Percentiles rank a stretch among this genome's conserved stretches.
phyloP scores from a whole-genome alignment of 1,140 invertebrate species.

The Sminthurides bifidus region DNA sequence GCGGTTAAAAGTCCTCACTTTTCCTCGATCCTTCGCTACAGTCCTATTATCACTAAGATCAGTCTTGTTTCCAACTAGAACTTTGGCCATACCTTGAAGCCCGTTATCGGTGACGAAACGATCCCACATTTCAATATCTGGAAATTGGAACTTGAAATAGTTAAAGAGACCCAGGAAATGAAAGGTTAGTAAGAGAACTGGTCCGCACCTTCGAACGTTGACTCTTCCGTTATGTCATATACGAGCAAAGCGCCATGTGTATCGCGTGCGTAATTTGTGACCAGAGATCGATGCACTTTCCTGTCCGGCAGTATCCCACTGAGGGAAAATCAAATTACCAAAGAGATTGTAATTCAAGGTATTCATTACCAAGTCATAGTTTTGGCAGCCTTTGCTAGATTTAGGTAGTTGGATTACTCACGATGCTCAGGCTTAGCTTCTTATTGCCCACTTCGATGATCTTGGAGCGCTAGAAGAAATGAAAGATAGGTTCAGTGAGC shows the following conservation, averaged over 20 bases:
- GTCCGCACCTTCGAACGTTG: conserved; percentile 7
- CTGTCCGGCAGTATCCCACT: conserved; percentile 46
- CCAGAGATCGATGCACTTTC: conserved; percentile 85
- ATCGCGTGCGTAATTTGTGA: conserved; percentile 87
- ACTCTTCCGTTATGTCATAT: conserved; percentile 84
- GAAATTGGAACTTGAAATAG: conserved; percentile 58
- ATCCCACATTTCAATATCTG: conserved; percentile 78
- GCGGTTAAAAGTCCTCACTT: conserved; percentile 33
- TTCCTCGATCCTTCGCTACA: conserved; percentile 32
- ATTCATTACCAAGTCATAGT: not conserved
- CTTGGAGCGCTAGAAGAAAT: conserved; percentile 18
- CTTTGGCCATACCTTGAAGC: conserved; percentile 75
- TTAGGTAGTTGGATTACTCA: not conserved
- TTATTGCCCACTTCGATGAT: conserved; percentile 19
- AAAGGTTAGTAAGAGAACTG: too few relatives aligned
- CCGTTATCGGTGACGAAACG: conserved; percentile 74
- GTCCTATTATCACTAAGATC: conserved; percentile 37
- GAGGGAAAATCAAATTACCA: too few relatives aligned
- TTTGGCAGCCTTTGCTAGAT: not conserved
- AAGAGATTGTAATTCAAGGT: too few relatives aligned
- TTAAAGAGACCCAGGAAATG: too few relatives aligned
- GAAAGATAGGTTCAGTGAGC: too few relatives aligned
- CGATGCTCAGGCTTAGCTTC: conserved; percentile 11
- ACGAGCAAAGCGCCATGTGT: conserved; percentile 83
- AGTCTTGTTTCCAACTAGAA: conserved; percentile 62